Percentiles rank a stretch among this genome's conserved stretches.
phyloP scores from a whole-genome alignment of 1,140 invertebrate species.

The Drosophila aff. region DNA sequence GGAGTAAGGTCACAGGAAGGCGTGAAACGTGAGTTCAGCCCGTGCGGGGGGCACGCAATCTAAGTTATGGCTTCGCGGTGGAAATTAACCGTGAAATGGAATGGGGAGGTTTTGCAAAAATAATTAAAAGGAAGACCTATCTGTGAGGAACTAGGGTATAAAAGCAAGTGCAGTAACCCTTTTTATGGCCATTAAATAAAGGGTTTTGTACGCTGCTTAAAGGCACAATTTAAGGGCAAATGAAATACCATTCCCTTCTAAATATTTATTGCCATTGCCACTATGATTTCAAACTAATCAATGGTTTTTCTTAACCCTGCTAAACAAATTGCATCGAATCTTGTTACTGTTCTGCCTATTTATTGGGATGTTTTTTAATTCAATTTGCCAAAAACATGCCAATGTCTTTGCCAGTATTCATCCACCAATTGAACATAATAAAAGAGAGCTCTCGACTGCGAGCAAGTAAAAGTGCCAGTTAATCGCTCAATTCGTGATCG shows the following conservation, averaged over 20 bases:
- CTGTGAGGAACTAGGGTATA: neutral
- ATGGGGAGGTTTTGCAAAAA: no score
- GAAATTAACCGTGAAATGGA: neutral
- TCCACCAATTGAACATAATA: conserved; percentile 8
- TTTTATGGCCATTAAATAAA: neutral
- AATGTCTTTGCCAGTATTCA: neutral
- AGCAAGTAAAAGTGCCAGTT: conserved; percentile 63
- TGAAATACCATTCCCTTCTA: neutral
- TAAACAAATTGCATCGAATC: neutral
- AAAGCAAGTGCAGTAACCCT: neutral
- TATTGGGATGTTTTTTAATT: no score
- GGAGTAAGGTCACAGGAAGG: conserved; percentile 40
- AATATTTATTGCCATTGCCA: neutral
- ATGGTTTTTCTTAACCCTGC: neutral
- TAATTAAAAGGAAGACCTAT: neutral
- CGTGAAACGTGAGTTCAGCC: conserved; percentile 45
- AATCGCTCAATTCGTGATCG: conserved; percentile 61
- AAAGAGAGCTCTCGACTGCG: conserved; percentile 14
- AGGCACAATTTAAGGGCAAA: neutral
- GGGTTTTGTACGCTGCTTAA: neutral
- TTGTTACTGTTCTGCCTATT: neutral
- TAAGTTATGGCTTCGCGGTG: neutral
- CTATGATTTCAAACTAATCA: no score
- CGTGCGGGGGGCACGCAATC: neutral
- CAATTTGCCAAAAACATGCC: neutral